Evolutionary conservation across 2,113 vertebrate genomes (phyloP), one percentile per base, ranked within the genome.

Genomic region (Eubucco bourcierii): DNA sequence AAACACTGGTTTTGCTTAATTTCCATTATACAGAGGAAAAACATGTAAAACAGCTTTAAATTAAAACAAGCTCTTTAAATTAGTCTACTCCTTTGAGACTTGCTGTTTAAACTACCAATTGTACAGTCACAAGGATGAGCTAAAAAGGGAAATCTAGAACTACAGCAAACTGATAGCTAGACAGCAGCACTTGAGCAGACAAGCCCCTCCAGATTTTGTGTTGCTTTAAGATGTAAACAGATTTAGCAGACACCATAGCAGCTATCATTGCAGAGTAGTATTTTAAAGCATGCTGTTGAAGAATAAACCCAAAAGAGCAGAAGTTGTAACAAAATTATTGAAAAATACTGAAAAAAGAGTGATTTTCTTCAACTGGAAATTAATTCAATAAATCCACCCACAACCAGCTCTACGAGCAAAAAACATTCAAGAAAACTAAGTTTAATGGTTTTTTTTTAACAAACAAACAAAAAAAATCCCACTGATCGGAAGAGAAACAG

Each of bases 11-110:
- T 85, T 80, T 61, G 31, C 24, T 80, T 71, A 6, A 27, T 83
- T 93, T 94, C 70, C 70, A 24, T 50, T 63, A 63, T 33, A 55
- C 3, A 41, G 1, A 0, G n/a, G 8, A 14, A 64, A 34, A 79
- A 85, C 34, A 86, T 28, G 80, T 46, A 63, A 91, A 79, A 78
- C 25, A 74, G 29, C 65, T 94, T 90, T 63, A 50, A 90, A 21
- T 21, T 39, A 84, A 94, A 59, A 86, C 68, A 94, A 79, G 16
- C 16, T 55, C 44, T 79, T 94, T 68, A 90, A 90, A 59, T 88
- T 44, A 84, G 87, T 88, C 27, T 15, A 73, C 9, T 90, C 65
- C 63, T 78, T 71, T 25, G 61, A 81, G 90, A 76, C 24, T 91
- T 79, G 34, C 20, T 53, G 52, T 81, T 88, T 80, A 67, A 95